A percentile compares a stretch with the other conserved stretches of the same genome.
Evolutionary conservation across 2,797 vertebrate species (phyloP).

Genomic region (Spinus olivaceus): DNA sequence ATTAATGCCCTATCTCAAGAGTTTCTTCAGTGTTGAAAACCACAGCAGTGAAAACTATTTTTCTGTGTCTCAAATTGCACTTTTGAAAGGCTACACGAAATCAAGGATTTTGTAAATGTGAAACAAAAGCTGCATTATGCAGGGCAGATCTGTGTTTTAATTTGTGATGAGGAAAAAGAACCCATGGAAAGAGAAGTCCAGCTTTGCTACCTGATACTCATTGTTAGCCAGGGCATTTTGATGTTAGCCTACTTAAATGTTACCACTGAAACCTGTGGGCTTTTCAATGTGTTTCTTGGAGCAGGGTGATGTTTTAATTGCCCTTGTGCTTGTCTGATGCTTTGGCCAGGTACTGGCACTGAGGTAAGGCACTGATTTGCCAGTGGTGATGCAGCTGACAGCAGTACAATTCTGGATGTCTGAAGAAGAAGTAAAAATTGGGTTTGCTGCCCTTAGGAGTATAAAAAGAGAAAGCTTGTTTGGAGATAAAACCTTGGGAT

Average conservation of each 20-base stretch:
- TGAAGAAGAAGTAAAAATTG: neutral
- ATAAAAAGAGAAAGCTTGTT: neutral
- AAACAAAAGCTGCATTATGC: neutral
- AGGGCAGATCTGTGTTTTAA: neutral
- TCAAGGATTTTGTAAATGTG: neutral
- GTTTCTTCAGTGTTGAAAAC: neutral
- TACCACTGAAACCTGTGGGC: neutral
- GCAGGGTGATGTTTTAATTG: slow-evolving; percentile 28
- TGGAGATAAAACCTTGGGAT: neutral
- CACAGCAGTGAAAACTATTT: neutral
- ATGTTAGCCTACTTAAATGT: neutral
- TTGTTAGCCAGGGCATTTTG: neutral
- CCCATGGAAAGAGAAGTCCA: neutral
- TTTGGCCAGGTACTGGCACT: neutral
- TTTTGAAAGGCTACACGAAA: neutral
- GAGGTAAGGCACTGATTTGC: neutral
- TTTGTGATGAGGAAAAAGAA: neutral
- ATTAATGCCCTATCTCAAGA: neutral
- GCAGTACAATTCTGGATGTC: neutral
- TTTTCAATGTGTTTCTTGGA: neutral
- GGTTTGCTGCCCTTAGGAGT: neutral
- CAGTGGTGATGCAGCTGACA: neutral
- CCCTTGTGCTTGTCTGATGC: neutral
- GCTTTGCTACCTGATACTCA: neutral
- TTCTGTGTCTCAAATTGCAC: neutral